These are phyloP conservation scores for Augiades crinisus DNA, from an alignment of 2,888 invertebrate genomes.

Conservation along the genomic window DNA sequence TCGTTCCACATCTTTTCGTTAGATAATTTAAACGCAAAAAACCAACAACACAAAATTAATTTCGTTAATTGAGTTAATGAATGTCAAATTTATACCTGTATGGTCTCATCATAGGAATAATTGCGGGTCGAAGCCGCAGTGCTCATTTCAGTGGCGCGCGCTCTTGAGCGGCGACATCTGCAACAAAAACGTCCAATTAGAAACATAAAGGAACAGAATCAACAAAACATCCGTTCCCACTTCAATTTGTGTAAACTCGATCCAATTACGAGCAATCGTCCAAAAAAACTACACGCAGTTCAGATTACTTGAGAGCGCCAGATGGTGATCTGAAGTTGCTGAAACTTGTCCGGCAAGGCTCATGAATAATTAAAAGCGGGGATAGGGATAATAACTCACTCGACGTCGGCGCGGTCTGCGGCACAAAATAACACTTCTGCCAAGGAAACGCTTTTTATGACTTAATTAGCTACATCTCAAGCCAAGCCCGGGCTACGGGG, in stretches of 20 bases:
- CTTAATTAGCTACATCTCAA: conserved; percentile 70
- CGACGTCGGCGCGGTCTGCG: conserved; percentile 40
- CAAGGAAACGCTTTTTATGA: conserved; percentile 64
- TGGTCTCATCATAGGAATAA: conserved; percentile 74
- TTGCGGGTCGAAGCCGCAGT: conserved; percentile 58
- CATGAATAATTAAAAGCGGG: conserved; percentile 74
- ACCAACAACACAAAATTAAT: too few relatives aligned
- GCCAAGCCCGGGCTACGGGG: conserved; percentile 38
- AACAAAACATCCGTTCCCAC: conserved; percentile 11
- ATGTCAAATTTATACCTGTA: conserved; percentile 51
- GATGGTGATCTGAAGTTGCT: conserved; percentile 58
- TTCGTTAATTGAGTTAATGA: background rate
- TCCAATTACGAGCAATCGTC: conserved; percentile 18
- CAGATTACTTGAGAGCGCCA: conserved; percentile 68
- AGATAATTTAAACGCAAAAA: too few relatives aligned
- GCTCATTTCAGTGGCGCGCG: conserved; percentile 69
- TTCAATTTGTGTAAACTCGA: conserved; percentile 15
- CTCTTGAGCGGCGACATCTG: conserved; percentile 64
- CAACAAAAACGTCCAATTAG: conserved; percentile 28
- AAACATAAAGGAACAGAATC: conserved; percentile 1
- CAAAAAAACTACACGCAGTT: conserved; percentile 48
- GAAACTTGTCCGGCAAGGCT: conserved; percentile 57
- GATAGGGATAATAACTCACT: conserved; percentile 65
- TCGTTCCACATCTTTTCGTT: too few relatives aligned
- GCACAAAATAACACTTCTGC: conserved; percentile 60